Evolutionary conservation across 2,113 vertebrate species (phyloP).

Genomic region (Mormyrus lacerda): DNA sequence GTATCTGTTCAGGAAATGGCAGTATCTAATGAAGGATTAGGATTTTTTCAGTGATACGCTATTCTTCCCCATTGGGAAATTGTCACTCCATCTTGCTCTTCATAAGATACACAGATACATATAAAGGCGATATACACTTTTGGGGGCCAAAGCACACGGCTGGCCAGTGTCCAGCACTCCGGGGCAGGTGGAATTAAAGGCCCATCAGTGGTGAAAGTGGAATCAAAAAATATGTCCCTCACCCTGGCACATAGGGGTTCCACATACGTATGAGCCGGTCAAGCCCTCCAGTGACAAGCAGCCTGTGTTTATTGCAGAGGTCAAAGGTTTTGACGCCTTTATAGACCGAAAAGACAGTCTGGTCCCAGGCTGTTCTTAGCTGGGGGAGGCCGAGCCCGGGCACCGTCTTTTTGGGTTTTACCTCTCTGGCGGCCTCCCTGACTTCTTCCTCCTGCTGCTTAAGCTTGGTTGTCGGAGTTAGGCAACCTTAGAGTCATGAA

Average conservation of each 20-base stretch:
- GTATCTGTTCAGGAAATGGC: neutral
- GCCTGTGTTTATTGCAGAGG: conserved; percentile 50
- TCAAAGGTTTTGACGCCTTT: conserved; percentile 62
- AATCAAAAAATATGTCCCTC: conserved; percentile 20
- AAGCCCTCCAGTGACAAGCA: conserved; percentile 63
- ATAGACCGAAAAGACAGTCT: conserved; percentile 47
- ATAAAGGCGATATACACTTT: neutral
- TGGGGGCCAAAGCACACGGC: neutral
- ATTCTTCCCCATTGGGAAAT: neutral
- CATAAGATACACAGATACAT: neutral
- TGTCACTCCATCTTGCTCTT: neutral
- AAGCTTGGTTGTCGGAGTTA: conserved; percentile 44
- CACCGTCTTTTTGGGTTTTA: conserved; percentile 45
- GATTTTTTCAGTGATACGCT: neutral
- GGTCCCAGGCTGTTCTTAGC: conserved; percentile 44
- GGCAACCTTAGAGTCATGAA: conserved; percentile 42
- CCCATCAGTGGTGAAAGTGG: neutral
- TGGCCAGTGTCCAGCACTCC: neutral
- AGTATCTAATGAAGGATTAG: neutral
- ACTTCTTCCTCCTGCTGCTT: conserved; percentile 58
- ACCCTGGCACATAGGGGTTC: conserved; percentile 61
- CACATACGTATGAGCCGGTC: conserved; percentile 58
- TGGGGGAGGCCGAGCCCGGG: conserved; percentile 39
- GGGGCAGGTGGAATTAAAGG: neutral
- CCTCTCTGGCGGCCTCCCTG: conserved; percentile 44